Evolutionary conservation across 2,113 vertebrate species (phyloP).

Genomic region (Dunckerocampus dactyliophorus): DNA sequence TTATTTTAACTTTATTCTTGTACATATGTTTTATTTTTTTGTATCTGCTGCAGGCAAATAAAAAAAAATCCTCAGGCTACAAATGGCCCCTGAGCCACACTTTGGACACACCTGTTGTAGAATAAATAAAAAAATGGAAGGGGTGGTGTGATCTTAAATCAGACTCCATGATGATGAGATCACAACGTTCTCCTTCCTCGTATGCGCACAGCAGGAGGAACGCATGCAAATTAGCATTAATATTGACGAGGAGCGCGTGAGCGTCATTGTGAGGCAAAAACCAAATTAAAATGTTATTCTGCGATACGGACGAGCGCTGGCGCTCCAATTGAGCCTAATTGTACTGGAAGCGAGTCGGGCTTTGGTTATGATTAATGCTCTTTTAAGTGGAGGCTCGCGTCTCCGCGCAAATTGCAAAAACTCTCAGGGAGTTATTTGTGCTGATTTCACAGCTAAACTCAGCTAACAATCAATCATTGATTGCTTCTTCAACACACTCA

Average conservation of each 20-base stretch:
- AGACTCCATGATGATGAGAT: neutral
- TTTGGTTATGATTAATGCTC: neutral
- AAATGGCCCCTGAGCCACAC: neutral
- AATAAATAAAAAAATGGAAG: too few relatives aligned
- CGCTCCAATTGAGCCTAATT: neutral
- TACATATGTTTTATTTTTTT: too few relatives aligned
- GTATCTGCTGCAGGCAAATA: too few relatives aligned
- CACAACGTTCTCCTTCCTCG: neutral
- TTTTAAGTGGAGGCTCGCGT: conserved; percentile 1
- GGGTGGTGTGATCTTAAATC: neutral
- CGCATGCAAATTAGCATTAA: neutral
- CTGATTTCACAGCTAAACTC: neutral
- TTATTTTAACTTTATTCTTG: too few relatives aligned
- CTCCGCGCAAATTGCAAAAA: neutral
- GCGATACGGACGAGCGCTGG: neutral
- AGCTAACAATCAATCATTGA: neutral
- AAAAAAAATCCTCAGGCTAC: too few relatives aligned
- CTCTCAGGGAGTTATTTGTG: neutral
- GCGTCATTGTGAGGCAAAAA: neutral
- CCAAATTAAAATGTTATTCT: neutral
- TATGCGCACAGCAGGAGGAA: neutral
- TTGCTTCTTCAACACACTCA: neutral
- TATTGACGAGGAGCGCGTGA: neutral
- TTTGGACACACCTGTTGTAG: too few relatives aligned
- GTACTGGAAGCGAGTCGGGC: neutral